phyloP scores from a whole-genome alignment of 2,888 invertebrate genomes.

The Leuctra nigra region DNA sequence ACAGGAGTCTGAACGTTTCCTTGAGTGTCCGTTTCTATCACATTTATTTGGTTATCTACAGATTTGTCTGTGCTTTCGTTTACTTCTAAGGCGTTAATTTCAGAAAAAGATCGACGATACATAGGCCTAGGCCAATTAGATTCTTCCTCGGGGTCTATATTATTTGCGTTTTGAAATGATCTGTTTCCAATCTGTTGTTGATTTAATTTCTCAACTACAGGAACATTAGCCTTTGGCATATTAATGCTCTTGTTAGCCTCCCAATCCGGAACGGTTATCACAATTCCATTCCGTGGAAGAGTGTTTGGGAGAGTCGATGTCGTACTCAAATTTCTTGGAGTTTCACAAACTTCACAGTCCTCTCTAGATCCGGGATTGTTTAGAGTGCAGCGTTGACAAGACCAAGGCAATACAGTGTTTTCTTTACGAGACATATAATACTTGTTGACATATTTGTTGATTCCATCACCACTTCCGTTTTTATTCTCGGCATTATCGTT shows the following conservation, averaged over 20 bases:
- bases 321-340: too few species aligned
- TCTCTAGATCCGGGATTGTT: constrained; percentile 59
- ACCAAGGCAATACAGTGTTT: constrained; percentile 45
- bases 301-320: constrained; percentile 38
- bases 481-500: constrained; percentile 38
- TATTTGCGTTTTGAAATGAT: constrained; percentile 7
- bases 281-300: constrained; percentile 42
- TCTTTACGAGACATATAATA: constrained; percentile 2
- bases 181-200: constrained; percentile 4
- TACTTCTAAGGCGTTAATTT: constrained; percentile 37
- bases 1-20: constrained; percentile 33
- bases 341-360: constrained; percentile 69
- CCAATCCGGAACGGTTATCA: constrained; percentile 45
- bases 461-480: not conserved
- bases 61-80: constrained; percentile 32
- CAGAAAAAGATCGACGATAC: constrained; percentile 45
- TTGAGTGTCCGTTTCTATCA: constrained; percentile 31
- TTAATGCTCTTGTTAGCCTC: constrained; percentile 37
- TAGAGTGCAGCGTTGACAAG: constrained; percentile 67
- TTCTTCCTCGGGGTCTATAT: not conserved
- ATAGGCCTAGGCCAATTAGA: constrained; percentile 37
- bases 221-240: not conserved
- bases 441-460: constrained; percentile 12
- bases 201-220: not conserved
- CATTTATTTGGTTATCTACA: constrained; percentile 38